A percentile compares a stretch with the other conserved stretches of the same genome.
Conservation (phyloP, 2,797 vertebrate genomes). For the Pogonophryne albipinna region DNA sequence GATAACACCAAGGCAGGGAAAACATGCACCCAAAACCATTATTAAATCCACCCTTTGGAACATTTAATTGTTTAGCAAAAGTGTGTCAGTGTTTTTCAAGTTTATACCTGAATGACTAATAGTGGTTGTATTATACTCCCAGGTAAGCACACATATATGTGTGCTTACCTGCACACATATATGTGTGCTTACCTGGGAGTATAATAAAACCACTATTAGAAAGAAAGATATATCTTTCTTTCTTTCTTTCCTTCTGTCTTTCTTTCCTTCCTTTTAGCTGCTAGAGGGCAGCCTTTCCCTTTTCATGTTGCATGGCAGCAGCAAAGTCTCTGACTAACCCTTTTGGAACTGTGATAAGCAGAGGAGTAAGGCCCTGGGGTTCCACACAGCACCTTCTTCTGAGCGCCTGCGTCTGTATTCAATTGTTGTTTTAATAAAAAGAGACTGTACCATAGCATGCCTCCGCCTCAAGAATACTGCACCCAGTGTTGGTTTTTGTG, state of each 20-base stretch:
- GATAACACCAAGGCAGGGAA: constrained; percentile 1
- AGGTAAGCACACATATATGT: neutral
- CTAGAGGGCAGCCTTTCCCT: constrained; percentile 44
- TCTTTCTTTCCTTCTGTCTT: neutral
- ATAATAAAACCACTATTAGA: too few relatives aligned
- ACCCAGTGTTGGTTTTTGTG: too few relatives aligned
- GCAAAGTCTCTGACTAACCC: neutral
- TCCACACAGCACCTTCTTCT: too few relatives aligned
- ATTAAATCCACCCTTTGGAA: neutral
- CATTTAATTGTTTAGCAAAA: neutral
- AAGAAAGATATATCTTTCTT: too few relatives aligned
- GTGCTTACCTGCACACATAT: too few relatives aligned
- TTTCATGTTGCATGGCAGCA: neutral
- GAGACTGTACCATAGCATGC: too few relatives aligned
- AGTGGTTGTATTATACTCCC: neutral
- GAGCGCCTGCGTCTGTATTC: too few relatives aligned
- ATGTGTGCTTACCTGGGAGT: too few relatives aligned
- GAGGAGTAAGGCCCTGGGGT: neutral
- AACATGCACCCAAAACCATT: neutral
- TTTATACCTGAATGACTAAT: neutral
- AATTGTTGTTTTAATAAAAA: too few relatives aligned
- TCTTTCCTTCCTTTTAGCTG: constrained; percentile 11
- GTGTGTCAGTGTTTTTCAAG: neutral
- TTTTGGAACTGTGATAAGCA: constrained; percentile 3
- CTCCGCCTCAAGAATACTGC: too few relatives aligned